Evolutionary conservation across 2,797 vertebrate species (phyloP), one percentile per base, ranked within the genome.

Genomic region (Danio tinwini): DNA sequence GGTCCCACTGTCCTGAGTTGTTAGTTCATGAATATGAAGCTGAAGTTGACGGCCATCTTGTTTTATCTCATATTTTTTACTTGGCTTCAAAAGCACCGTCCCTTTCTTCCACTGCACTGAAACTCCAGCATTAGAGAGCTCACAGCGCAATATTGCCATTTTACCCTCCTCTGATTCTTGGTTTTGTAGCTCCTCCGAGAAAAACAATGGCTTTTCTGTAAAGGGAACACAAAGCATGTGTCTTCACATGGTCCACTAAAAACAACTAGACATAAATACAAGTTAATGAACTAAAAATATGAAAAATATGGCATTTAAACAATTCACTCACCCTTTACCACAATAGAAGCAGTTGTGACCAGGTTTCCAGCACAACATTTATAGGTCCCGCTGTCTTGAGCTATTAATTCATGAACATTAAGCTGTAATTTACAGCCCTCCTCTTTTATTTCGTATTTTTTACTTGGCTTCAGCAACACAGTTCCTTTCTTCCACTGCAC

Each of bases 261-360:
- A 29, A n/a, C n/a, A n/a, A n/a, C 19, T 12, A 0, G 1, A 61
- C 13, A 8, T 13, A n/a, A n/a, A n/a, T n/a, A n/a, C n/a, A n/a
- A n/a, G n/a, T n/a, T n/a, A n/a, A n/a, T n/a, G n/a, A n/a, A n/a
- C n/a, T n/a, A n/a, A n/a, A n/a, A n/a, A n/a, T n/a, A n/a, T n/a
- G n/a, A n/a, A n/a, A n/a, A n/a, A n/a, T 45, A n/a, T n/a, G n/a
- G n/a, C n/a, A n/a, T 56, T 59, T 74, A 6, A 69, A 59, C 1
- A 44, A 65, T 17, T 64, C 72, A 90, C 88, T 50, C 56, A 82
- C 45, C 56, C 64, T 74, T 86, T 90, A 7, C 88, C 86, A 72
- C 88, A 29, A 29, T 29, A 29, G 29, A 29, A 29, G 29, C 29
- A 29, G 29, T 29, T 29, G 29, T 29, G 29, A 29, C 29, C 29